Base-by-base conservation (phyloP, 2,113 vertebrate genomes). In the Nothobranchius furzeri region DNA sequence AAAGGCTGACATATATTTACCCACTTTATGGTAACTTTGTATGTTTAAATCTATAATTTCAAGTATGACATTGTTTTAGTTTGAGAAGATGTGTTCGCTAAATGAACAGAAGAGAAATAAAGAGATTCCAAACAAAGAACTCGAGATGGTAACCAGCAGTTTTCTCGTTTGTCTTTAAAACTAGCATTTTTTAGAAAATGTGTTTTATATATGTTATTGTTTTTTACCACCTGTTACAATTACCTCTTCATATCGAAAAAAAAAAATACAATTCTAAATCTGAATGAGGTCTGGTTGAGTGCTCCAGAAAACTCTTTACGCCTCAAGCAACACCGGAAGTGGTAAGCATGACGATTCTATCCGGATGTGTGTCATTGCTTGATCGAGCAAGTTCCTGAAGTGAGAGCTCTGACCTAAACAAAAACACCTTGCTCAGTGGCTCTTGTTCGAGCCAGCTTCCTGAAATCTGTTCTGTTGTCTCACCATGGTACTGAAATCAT, bases 401-500 rank as follows among this genome's bases (percentile, higher is more conserved):
- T 40, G 14, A 24, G 13, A 15, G 45, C 37, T 58, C n/a, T 53
- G n/a, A 64, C 58, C 75, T 80, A 85, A 90, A 89, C 84, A 90
- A 73, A 82, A 64, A 70, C 25, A 64, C 1, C 24, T 8, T n/a
- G 15, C 42, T 10, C 66, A 10, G 42, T 11, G 12, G 45, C 42
- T 20, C 9, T 3, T 47, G 62, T 60, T 50, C 51, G 48, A 15
- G 13, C 9, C 10, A 12, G 24, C 52, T 13, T 5, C 1, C 37
- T 20, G 5, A n/a, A 14, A 30, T 51, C 10, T 6, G 3, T 51
- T 17, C 46, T 58, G 36, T 66, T 45, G 49, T 9, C 0, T 72
- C 75, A 72, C 7, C 66, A 88, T 89, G 79, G 4, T 51, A 6
- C 61, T 85, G 45, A 93, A 85, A 64, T 52, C 80, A 35, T 92